Conservation (phyloP, 1,140 invertebrate species). For the Achroia grisella region DNA sequence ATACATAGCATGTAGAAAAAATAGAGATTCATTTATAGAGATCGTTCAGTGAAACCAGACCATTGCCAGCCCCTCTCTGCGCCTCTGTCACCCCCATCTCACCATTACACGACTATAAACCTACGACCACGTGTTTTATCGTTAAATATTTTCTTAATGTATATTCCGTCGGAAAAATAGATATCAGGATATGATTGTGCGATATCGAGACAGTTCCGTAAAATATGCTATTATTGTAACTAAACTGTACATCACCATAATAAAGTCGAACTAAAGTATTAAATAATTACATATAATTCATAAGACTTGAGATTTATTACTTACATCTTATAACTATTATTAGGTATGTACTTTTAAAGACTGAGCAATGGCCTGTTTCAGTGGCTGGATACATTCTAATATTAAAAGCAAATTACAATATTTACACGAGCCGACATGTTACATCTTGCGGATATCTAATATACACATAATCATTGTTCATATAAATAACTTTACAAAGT, state of each 20-base stretch:
- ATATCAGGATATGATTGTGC: too few species aligned
- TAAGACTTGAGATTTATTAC: slow-evolving; percentile 1
- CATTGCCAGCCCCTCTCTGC: slow-evolving; percentile 39
- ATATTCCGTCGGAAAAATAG: too few species aligned
- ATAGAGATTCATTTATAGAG: slow-evolving; percentile 71
- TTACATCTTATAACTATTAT: neutral
- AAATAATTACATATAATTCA: too few species aligned
- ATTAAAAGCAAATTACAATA: slow-evolving; percentile 69
- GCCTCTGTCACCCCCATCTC: too few species aligned
- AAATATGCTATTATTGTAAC: neutral
- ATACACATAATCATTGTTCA: slow-evolving; percentile 52
- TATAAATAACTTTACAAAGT: slow-evolving; percentile 11
- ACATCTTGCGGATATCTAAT: slow-evolving; percentile 42
- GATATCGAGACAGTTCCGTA: slow-evolving; percentile 1
- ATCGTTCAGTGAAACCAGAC: slow-evolving; percentile 67
- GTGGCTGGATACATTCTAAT: slow-evolving; percentile 56
- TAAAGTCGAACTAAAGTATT: too few species aligned
- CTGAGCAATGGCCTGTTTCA: slow-evolving; percentile 66
- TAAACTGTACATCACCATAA: too few species aligned
- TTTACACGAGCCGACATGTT: slow-evolving; percentile 55
- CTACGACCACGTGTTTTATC: too few species aligned
- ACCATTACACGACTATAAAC: too few species aligned
- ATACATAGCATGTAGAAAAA: slow-evolving; percentile 71
- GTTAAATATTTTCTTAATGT: too few species aligned
- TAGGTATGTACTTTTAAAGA: slow-evolving; percentile 15